These are phyloP conservation scores for Acanthurus tractus DNA, from an alignment of 2,797 vertebrate genomes.

Conservation along the genomic window DNA sequence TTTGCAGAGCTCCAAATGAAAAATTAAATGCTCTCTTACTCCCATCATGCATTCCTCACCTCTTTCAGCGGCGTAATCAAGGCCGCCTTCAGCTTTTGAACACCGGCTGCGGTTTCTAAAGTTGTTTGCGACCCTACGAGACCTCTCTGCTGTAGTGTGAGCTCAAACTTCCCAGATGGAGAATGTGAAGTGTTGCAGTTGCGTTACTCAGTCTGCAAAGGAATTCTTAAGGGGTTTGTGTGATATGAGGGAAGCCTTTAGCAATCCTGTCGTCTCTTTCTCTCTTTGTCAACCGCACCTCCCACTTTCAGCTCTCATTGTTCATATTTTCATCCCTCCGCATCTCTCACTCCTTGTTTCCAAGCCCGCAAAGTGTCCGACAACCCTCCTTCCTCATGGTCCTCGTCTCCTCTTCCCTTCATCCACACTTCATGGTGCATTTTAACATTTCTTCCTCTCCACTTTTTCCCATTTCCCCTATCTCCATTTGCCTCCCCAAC, in stretches of 20 bases:
- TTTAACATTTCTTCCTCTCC: conserved; percentile 3
- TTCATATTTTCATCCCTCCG: conserved; percentile 12
- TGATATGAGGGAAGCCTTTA: conserved; percentile 62
- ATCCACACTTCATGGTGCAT: background rate
- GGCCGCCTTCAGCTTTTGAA: conserved; percentile 30
- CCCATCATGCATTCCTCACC: conserved; percentile 25
- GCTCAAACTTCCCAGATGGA: conserved; percentile 31
- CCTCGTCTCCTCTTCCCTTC: background rate
- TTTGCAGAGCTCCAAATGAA: conserved; percentile 52
- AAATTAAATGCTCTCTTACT: conserved; percentile 44
- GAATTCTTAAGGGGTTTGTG: conserved; percentile 37
- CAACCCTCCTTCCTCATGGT: background rate
- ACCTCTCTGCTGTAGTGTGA: conserved; percentile 4
- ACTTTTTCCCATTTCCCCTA: background rate
- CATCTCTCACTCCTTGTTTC: conserved; percentile 22
- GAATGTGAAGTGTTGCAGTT: conserved; percentile 44
- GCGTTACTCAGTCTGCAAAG: conserved; percentile 38
- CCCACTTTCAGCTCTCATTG: conserved; percentile 28
- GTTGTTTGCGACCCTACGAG: conserved; percentile 24
- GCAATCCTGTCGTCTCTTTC: conserved; percentile 39
- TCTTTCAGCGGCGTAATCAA: conserved; percentile 30
- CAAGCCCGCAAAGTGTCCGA: conserved; percentile 13
- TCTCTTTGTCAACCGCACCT: conserved; percentile 25
- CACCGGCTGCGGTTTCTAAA: conserved; percentile 13
- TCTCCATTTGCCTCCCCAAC: background rate